phyloP scores from a whole-genome alignment of 2,113 vertebrate species.

The Noctilio leporinus region DNA sequence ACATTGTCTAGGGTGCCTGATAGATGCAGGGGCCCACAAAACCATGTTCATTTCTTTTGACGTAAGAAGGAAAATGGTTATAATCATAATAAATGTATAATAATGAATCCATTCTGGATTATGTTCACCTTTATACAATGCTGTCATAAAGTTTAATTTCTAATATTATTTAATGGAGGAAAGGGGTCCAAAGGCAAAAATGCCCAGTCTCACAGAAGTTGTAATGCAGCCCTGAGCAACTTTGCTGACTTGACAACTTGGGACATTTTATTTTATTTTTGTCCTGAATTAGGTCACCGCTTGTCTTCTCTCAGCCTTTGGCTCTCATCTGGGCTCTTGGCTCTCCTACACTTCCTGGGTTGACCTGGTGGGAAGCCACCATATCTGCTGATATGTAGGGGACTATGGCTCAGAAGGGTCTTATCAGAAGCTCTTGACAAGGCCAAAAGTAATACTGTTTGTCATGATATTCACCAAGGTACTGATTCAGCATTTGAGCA shows the following conservation, averaged over 20 bases:
- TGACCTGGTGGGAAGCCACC: no score
- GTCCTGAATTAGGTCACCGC: background rate
- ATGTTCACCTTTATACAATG: background rate
- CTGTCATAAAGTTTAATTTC: background rate
- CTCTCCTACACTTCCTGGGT: background rate
- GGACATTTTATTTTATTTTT: background rate
- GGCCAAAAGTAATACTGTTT: background rate
- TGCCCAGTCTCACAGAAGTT: background rate
- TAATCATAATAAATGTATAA: background rate
- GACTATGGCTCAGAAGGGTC: background rate
- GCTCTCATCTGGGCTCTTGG: background rate
- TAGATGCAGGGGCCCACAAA: background rate
- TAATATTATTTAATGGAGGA: background rate
- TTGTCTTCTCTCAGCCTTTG: background rate
- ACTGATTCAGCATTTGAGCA: background rate
- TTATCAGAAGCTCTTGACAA: background rate
- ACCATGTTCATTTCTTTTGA: background rate
- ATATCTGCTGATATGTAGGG: background rate
- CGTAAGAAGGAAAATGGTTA: background rate
- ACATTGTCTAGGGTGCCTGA: rapidly evolving
- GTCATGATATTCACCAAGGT: background rate
- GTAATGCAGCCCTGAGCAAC: rapidly evolving
- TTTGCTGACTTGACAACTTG: background rate
- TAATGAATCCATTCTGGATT: background rate
- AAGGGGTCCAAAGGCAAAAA: background rate